phyloP scores from a whole-genome alignment of 2,797 vertebrate genomes.

The Petrocephalus schoutedeni region DNA sequence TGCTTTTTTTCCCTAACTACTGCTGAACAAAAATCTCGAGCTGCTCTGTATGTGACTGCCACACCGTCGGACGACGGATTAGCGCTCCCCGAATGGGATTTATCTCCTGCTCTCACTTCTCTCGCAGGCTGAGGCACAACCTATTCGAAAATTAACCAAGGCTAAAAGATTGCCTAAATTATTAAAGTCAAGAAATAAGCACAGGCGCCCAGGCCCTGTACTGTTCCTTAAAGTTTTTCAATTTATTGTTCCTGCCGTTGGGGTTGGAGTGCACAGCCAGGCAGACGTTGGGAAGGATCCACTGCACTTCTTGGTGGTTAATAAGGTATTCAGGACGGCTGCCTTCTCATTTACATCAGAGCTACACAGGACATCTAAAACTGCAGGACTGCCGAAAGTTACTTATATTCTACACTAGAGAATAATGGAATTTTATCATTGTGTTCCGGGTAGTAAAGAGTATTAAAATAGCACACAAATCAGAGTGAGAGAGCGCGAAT shows the following conservation, averaged over 20 bases:
- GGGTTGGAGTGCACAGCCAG: background rate
- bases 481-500: background rate
- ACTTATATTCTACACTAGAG: background rate
- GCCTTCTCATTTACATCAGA: background rate
- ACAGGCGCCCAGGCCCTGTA: background rate
- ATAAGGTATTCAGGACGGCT: background rate
- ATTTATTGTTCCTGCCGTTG: background rate
- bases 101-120: background rate
- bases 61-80: background rate
- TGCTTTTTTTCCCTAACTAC: background rate
- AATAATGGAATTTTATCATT: background rate
- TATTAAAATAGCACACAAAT: constrained; percentile 1
- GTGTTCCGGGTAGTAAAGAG: background rate
- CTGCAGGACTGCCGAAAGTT: background rate
- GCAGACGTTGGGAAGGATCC: background rate
- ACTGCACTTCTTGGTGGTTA: background rate
- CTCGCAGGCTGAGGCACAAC: background rate
- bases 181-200: background rate
- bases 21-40: background rate
- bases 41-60: background rate
- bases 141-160: background rate
- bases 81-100: background rate
- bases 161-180: background rate
- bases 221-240: background rate
- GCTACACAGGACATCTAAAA: background rate